Evolutionary conservation across 1,140 invertebrate genomes (phyloP), one percentile per base, ranked within the genome.

Genomic region (Batillaria attramentaria): DNA sequence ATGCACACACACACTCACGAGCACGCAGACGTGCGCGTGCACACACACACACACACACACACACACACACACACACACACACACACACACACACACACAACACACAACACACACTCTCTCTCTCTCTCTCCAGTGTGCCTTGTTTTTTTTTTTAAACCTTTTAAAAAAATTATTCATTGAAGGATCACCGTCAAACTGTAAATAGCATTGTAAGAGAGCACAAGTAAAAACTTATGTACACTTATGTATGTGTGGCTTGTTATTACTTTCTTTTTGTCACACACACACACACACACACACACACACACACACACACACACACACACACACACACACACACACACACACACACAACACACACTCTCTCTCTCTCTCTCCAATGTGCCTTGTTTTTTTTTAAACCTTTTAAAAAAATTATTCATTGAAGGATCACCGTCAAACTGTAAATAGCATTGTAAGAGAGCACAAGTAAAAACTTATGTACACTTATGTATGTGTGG

Each of bases 361-460:
- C 66, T 16, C 31, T 69, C 68, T 69, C 68, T 69, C 68, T 69
- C 68, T 69, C 68, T 69, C n/a, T n/a, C n/a, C 13, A n/a, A n/a
- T n/a, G n/a, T n/a, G n/a, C n/a, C n/a, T n/a, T n/a, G n/a, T n/a
- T n/a, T n/a, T n/a, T n/a, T n/a, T n/a, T n/a, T n/a, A n/a, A n/a
- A n/a, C n/a, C n/a, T n/a, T n/a, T n/a, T n/a, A n/a, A n/a, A n/a
- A n/a, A n/a, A n/a, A n/a, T n/a, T n/a, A n/a, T n/a, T n/a, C n/a
- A n/a, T n/a, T n/a, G n/a, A n/a, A n/a, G n/a, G n/a, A n/a, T n/a
- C n/a, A n/a, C n/a, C n/a, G n/a, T n/a, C n/a, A n/a, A n/a, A n/a
- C n/a, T n/a, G n/a, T n/a, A n/a, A n/a, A n/a, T n/a, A n/a, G n/a
- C n/a, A n/a, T n/a, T n/a, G n/a, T n/a, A n/a, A n/a, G n/a, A n/a